Base-by-base conservation (phyloP, 2,888 invertebrate species). In the Agonopterix arenella region DNA sequence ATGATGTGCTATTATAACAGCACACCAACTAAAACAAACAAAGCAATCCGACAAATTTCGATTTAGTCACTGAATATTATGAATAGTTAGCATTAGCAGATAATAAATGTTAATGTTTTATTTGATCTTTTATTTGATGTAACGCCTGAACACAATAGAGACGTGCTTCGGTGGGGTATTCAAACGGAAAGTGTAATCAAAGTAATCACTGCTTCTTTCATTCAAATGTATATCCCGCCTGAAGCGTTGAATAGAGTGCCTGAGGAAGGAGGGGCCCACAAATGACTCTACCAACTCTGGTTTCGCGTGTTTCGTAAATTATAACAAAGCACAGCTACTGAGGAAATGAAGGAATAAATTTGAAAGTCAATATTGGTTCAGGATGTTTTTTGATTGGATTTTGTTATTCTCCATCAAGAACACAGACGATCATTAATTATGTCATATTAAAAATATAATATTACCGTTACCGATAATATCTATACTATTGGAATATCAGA, bases 141-240 rank as follows among this genome's bases (percentile, higher is more conserved):
- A 7, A 44, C 44, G 11, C 11, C 36, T 44, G 36, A 61, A 56
- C 59, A 69, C 69, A 70, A 69, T 66, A 51, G 54, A 53, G 56
- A 58, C 59, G 59, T 55, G 60, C 58, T 62, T 54, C 58, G 51
- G 52, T 53, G 51, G 60, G 58, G 58, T 65, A 69, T 70, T 67
- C 68, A 58, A 64, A 62, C 62, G 64, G 61, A 67, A 73, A 68
- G 64, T 65, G 65, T 73, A 73, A 76, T 75, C 68, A 68, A 70
- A 70, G 68, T 73, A 73, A 76, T 73, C 67, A 64, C 57, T 66
- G 54, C 60, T 66, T 66, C 67, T 68, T 70, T 66, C 68, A 68
- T 70, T 70, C 67, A 68, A 67, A 73, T 71, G 67, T 46, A 46
- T 73, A 68, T 71, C 69, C 61, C 62, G 65, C 59, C 61, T 65